A percentile compares a stretch with the other conserved stretches of the same genome.
Conservation (phyloP, 2,113 vertebrate species). For the Passer domesticus region DNA sequence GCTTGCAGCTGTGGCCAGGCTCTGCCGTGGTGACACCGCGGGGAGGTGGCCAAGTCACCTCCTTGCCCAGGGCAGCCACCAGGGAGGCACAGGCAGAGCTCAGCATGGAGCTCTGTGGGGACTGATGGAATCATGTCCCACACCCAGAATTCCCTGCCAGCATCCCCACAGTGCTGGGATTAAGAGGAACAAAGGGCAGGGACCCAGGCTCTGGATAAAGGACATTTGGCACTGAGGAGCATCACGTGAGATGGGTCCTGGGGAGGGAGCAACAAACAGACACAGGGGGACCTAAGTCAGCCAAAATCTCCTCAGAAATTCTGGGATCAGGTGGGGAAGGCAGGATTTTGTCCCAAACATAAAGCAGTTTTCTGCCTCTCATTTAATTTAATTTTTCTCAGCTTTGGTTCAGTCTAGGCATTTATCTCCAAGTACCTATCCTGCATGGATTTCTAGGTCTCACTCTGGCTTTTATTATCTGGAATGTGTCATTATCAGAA, state of each 20-base stretch:
- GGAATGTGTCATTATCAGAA: neutral
- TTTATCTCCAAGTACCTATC: neutral
- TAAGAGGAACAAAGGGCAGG: neutral
- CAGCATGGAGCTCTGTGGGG: neutral
- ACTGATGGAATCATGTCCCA: neutral
- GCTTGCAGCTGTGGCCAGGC: neutral
- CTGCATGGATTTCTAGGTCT: neutral
- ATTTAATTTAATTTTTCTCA: neutral
- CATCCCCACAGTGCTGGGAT: neutral
- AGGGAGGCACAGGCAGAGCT: neutral
- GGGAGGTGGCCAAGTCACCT: neutral
- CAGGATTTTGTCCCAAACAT: neutral
- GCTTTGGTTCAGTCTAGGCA: neutral
- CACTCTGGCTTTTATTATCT: neutral
- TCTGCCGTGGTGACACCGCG: rapidly evolving
- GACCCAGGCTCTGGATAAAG: neutral
- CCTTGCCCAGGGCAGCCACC: neutral
- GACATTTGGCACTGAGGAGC: neutral
- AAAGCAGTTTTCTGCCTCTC: neutral
- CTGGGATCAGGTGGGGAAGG: neutral
- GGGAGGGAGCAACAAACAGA: neutral
- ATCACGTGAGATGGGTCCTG: neutral
- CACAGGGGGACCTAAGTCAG: neutral
- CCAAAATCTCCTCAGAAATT: neutral
- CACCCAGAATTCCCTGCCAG: neutral